Evolutionary conservation across 2,888 invertebrate species (phyloP), one percentile per base, ranked within the genome.

Genomic region (Melipona beecheii): DNA sequence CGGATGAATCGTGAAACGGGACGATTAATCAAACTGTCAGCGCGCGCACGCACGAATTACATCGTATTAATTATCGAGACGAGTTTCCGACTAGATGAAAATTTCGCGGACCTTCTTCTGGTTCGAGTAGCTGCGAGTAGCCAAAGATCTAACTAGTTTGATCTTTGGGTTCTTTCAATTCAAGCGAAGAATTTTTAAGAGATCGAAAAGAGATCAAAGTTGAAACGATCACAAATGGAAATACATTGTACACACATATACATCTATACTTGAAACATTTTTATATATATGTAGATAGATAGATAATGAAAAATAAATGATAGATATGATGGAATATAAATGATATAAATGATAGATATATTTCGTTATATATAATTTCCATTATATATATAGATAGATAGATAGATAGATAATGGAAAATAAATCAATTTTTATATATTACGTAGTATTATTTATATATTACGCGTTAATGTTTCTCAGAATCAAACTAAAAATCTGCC

Each of bases 21-120:
- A 15, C 77, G 65, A 84, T 84, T 84, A 85, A 85, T 85, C 85
- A 81, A 75, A 62, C 80, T 77, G 85, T 80, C 81, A 43, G 66
- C 71, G 56, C 31, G 4, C 31, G 31, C 31, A 4, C 60, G 66
- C 62, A 71, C 71, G 71, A 85, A 84, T 85, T 66, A 77, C 65
- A 75, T 84, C 70, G 50, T 43, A 75, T 76, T 73, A 80, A 80
- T 85, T 84, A 85, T 75, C 56, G 52, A 31, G 58, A 11, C 21
- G 15, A 11, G 75, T 75, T 56, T 4, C 4, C 13, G n/a, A 56
- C 13, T 56, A 56, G 27, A 58, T 4, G 31, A 82, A 52, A 81
- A 81, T 75, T 71, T 31, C 43, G 31, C 64, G 24, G 13, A 4
- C 27, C 62, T 81, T 27, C 17, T 58, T 11, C 15, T 17, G 49